Evolutionary conservation across 2,113 vertebrate species (phyloP), one percentile per base, ranked within the genome.

Genomic region (Machaerirhynchus nigripectus): DNA sequence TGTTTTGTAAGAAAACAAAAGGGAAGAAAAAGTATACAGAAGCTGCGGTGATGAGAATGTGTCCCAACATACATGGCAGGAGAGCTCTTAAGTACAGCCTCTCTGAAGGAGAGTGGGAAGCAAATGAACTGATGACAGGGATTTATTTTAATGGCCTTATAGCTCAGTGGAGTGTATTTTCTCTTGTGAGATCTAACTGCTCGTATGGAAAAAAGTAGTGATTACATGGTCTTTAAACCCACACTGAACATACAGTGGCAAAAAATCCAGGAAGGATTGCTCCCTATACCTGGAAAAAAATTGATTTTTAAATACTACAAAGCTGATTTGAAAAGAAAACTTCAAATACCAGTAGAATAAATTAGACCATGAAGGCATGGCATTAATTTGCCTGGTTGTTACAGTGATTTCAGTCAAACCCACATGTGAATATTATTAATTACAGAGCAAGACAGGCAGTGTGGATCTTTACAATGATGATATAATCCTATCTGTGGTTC

Each of bases 1-100:
- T 91, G 52, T 87, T 96, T 89, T 87, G 37, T 82, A 65, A 96
- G 65, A 87, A 91, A 96, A 71, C 42, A 76, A 71, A 78, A 87
- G 39, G 11, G 44, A 40, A 84, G 53, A 69, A 85, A 26, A 95
- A 61, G 17, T 78, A 40, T 33, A 39, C 40, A 87, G 89, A 87
- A 95, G 84, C 40, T 84, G 49, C 0, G 0, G 33, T 1, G 15
- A 63, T 65, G 59, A 68, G 79, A 91, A 68, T 24, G 5, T 82
- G 35, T 76, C 53, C 87, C 84, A 61, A 30, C n/a, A 42, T n/a
- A 61, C 26, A 31, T 50, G 50, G 44, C 46, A 57, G 61, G 87
- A 84, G 84, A 84, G 26, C 33, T 81, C 65, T 53, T 78, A 94
- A 89, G 56, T 52, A 13, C 55, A 84, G 31, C 27, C 24, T 71